Percentiles rank a stretch among this genome's conserved stretches.
phyloP scores from a whole-genome alignment of 2,888 invertebrate genomes.

The Polydrusus pterygomalis region DNA sequence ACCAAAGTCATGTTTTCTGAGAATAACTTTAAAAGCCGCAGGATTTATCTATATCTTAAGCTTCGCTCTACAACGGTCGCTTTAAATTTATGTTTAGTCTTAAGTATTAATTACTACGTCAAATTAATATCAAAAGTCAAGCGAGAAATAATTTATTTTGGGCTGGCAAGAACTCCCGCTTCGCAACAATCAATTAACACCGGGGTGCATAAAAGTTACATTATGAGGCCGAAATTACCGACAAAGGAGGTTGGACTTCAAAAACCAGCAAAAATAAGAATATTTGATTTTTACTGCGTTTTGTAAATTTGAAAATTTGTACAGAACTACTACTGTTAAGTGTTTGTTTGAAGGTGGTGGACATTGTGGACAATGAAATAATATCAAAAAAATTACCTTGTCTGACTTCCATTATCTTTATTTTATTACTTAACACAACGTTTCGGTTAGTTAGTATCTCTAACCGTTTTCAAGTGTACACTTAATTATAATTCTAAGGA shows the following conservation, averaged over 20 bases:
- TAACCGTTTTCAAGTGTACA: too few relatives aligned
- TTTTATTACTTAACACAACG: too few relatives aligned
- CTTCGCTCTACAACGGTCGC: constrained; percentile 41
- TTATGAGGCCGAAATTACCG: constrained; percentile 21
- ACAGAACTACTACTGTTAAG: too few relatives aligned
- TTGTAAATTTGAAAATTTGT: too few relatives aligned
- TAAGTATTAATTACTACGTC: constrained; percentile 52
- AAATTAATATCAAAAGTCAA: constrained; percentile 53
- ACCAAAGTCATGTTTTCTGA: constrained; percentile 28
- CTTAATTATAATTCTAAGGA: too few relatives aligned
- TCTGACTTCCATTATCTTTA: too few relatives aligned
- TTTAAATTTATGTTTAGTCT: constrained; percentile 49
- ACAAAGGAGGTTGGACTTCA: constrained; percentile 13
- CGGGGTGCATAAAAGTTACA: constrained; percentile 41
- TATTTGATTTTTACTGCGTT: too few relatives aligned
- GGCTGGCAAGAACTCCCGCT: constrained; percentile 43
- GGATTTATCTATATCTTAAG: constrained; percentile 47
- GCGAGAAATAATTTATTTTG: constrained; percentile 47
- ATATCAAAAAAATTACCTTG: too few relatives aligned
- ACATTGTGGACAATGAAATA: too few relatives aligned
- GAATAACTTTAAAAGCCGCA: constrained; percentile 37
- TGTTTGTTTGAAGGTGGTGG: too few relatives aligned
- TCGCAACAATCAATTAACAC: constrained; percentile 49
- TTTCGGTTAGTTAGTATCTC: too few relatives aligned
- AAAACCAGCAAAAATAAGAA: too few relatives aligned